Base-by-base conservation (phyloP, 2,113 vertebrate genomes). In the Progne subis region DNA sequence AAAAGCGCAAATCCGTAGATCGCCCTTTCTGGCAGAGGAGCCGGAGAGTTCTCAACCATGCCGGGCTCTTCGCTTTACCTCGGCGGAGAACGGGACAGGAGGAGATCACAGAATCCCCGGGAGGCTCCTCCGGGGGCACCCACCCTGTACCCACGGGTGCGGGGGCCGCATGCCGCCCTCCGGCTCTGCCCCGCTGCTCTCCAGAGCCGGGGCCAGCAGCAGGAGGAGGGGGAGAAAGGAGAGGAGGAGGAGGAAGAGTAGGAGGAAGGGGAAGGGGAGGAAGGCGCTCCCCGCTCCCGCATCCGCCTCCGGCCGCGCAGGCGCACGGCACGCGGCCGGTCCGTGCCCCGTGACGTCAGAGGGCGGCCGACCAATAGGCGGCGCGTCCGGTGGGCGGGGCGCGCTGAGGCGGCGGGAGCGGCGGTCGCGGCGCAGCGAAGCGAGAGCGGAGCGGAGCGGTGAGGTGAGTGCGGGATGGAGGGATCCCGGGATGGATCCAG, bases 1-100 rank as follows among this genome's bases (percentile, higher is more conserved):
- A 97, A 99, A 10, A 99, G 98, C 10, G 99, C 99, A 96, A 99
- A 99, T 5, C 99, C 99, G 86, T 99, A 99, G 60, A 99, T 99
- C 0, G 99, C 99, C 89, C 99, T 98, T 95, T 99, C 98, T 2
- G 99, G 99, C 90, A 99, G 79, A 5, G 99, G 99, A 24, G 99
- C 99, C 11, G 99, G 99, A 4, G 99, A 99, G 61, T 98, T 99
- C 86, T 98, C 99, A 34, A 99, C 98, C 99, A 99, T 99, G 6
- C 67, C 44, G 52, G 16, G 11, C 24, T 70, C 32, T 15, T 87
- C 74, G 71, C 60, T 37, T 67, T 3, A 41, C 18, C 28, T 12
- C 5, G 0, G 14, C 4, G 31, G 56, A 37, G 34, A 31, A 12
- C 16, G 11, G 31, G 9, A 26, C 0, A 3, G 12, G 49, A 6